Base-by-base conservation (phyloP, 2,797 vertebrate species). In the Avahi laniger region DNA sequence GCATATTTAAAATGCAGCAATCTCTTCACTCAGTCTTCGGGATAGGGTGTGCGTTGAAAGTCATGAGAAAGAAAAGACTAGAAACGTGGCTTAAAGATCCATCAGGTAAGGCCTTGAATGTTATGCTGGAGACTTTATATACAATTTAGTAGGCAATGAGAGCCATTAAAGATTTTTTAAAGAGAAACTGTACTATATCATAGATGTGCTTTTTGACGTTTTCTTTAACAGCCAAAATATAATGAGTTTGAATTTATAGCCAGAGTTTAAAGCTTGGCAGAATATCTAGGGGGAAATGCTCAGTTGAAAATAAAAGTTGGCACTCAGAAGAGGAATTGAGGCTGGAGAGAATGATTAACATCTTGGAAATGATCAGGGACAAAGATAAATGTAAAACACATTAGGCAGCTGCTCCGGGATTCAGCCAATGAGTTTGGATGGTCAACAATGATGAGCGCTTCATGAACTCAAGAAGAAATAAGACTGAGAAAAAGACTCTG, bases 131-230 rank as follows among this genome's bases (percentile, higher is more conserved):
- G 65, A 90, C 46, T 72, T 86, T 91, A 35, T 50, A 28, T 46
- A 28, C 81, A 91, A 96, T 91, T 96, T 81, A 93, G 33, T 33
- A 70, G 48, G 43, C 89, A 97, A 96, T 63, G 81, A 89, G 35
- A 33, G 26, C 33, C 24, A 54, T 78, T 67, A 80, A 86, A 76
- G 15, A 65, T 67, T 79, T 78, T 92, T 95, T 83, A 24, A 88
- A 84, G 38, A 89, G 48, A 95, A 97, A 91, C 4, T 63, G 9
- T 80, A 88, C 87, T 50, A 76, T 72, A 69, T 84, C 70, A 88
- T 96, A 88, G 78, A 85, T 50, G 65, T 11, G 33, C 61, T 82
- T 78, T 94, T 81, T 91, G 78, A 88, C 85, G 75, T 90, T 82
- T 94, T n/a, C 61, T 83, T 54, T 83, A 96, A 78, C 22, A 92